Conservation (phyloP, 1,140 invertebrate species). For the Aphis craccivora region DNA sequence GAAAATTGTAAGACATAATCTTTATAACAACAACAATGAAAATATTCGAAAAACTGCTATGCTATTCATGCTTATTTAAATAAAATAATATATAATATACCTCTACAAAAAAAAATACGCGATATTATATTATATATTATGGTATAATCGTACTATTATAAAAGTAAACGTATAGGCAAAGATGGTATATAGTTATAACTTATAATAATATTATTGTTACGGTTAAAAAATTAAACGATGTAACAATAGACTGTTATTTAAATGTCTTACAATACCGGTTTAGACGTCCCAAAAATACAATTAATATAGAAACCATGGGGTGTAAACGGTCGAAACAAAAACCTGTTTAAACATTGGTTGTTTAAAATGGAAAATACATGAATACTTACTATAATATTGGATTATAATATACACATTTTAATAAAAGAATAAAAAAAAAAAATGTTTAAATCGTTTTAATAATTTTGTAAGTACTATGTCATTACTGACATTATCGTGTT, state of each 20-base stretch:
- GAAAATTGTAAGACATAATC: not conserved
- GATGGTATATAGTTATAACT: not conserved
- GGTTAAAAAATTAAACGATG: not conserved
- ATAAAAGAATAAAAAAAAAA: not conserved
- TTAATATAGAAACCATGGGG: not conserved
- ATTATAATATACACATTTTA: not conserved
- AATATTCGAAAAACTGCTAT: not conserved
- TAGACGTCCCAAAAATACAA: not conserved
- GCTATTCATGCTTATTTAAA: not conserved
- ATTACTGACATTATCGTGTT: not conserved
- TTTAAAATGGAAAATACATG: not conserved
- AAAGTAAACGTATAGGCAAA: not conserved
- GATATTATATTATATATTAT: not conserved
- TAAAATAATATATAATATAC: not conserved
- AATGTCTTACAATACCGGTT: slow-evolving; percentile 21
- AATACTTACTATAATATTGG: not conserved
- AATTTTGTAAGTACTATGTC: not conserved
- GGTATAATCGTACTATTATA: not conserved
- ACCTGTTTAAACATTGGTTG: not conserved
- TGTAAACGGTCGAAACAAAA: not conserved
- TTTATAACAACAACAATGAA: not conserved
- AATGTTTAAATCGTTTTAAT: not conserved
- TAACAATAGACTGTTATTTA: slow-evolving; percentile 18
- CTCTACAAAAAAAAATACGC: not conserved
- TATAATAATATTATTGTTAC: slow-evolving; percentile 1